phyloP scores from a whole-genome alignment of 2,797 vertebrate species.

The Ammospiza maritima region DNA sequence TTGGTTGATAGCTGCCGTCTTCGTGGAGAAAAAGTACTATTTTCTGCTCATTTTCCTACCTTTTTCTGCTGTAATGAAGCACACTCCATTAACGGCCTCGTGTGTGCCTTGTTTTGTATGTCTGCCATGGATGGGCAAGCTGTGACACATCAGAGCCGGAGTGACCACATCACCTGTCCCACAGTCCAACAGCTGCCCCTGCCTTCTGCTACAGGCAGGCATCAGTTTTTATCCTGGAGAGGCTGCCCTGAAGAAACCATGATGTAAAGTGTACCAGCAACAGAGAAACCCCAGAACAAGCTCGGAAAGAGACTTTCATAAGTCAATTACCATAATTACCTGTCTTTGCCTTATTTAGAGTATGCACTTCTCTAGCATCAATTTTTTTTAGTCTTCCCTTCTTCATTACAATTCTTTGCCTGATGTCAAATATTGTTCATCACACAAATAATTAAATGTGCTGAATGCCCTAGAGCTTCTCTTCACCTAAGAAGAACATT shows the following conservation, averaged over 20 bases:
- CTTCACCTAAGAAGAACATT: fast-evolving
- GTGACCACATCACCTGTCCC: too few species aligned
- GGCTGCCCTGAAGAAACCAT: not conserved
- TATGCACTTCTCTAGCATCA: not conserved
- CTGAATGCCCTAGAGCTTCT: not conserved
- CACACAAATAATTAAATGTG: not conserved
- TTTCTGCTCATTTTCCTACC: not conserved
- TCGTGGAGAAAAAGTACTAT: not conserved
- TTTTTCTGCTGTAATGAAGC: not conserved
- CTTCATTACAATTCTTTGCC: not conserved
- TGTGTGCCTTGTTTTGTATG: fast-evolving
- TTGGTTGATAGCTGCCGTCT: not conserved
- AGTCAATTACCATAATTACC: not conserved
- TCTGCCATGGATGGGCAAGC: not conserved
- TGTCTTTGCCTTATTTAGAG: not conserved
- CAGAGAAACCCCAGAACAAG: not conserved
- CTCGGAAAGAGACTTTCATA: fast-evolving
- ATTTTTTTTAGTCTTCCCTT: not conserved
- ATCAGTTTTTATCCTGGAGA: not conserved
- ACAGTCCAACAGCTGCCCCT: fast-evolving
- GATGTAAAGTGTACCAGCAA: fast-evolving
- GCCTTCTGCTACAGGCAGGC: fast-evolving
- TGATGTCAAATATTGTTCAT: not conserved
- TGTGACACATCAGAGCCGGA: fast-evolving
- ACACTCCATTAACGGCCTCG: fast-evolving